A percentile compares a stretch with the other conserved stretches of the same genome.
Conservation (phyloP, 2,888 invertebrate genomes). For the Luperina testacea region DNA sequence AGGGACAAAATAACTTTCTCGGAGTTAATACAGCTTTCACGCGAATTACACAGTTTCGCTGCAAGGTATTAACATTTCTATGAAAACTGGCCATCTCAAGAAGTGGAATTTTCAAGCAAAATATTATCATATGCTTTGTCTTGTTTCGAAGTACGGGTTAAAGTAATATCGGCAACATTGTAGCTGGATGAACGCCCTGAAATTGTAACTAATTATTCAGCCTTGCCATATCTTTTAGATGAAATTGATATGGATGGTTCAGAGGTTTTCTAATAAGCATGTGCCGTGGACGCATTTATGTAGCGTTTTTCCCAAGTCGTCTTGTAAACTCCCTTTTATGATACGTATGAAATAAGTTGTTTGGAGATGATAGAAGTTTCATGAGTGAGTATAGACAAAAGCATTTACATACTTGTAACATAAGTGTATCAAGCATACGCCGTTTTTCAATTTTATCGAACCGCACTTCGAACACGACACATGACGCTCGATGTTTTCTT, state of each 20-base stretch:
- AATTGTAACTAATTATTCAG: constrained; percentile 45
- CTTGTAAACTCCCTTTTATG: neutral
- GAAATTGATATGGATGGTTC: constrained; percentile 50
- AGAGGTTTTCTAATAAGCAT: constrained; percentile 53
- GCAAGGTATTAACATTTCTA: constrained; percentile 52
- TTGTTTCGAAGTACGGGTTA: constrained; percentile 69
- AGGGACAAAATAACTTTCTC: constrained; percentile 52
- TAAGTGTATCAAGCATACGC: neutral
- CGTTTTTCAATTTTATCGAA: neutral
- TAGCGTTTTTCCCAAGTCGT: neutral
- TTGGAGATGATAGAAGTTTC: neutral
- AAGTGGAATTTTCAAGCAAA: constrained; percentile 64
- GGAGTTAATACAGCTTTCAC: constrained; percentile 53
- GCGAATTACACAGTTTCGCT: constrained; percentile 50
- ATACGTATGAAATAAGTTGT: neutral
- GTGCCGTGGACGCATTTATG: constrained; percentile 8
- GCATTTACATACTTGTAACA: neutral
- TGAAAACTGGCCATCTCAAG: constrained; percentile 57
- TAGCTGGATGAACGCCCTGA: constrained; percentile 55
- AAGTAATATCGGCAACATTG: constrained; percentile 70
- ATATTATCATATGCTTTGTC: constrained; percentile 67
- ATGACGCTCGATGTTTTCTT: neutral
- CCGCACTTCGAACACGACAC: neutral
- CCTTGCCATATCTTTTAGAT: constrained; percentile 47
- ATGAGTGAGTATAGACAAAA: neutral